Evolutionary conservation across 2,888 invertebrate species (phyloP), one percentile per base, ranked within the genome.

Genomic region (Ceramica pisi): DNA sequence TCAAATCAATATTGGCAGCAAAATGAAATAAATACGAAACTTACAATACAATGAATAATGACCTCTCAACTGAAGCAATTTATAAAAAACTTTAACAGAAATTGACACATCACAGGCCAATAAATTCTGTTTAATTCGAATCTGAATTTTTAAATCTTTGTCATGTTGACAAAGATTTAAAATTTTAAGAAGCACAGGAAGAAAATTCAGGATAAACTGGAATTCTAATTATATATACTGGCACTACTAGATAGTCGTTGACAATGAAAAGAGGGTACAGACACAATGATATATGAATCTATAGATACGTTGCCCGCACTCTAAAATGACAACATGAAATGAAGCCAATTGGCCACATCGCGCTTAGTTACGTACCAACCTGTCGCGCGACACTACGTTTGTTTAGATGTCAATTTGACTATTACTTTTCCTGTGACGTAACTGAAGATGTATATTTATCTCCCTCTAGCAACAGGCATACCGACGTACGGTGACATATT

Each of bases 11-110:
- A 69, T 78, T 67, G 80, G 41, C 51, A 61, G 55, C 23, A 35
- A 56, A 78, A 48, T 12, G 6, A 46, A 70, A 78, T 66, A 66
- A 78, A 50, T 55, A 35, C 41, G 26, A 74, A 64, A 21, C 19
- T 50, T 53, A 41, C 41, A 38, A 50, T 55, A 9, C 16, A 41
- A 65, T 78, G 68, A 80, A 64, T 51, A 51, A 46, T 31, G 21
- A 55, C 65, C 53, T 75, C 41, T 59, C 57, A 46, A 63, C 38
- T 10, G 55, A 55, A 41, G 35, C 3, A 56, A 56, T 75, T 48
- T n/a, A 59, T 26, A 61, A 38, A 69, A 66, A 59, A 51, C n/a
- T 46, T 63, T 6, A 55, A 44, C 21, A 41, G 26, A 44, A 26
- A 46, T 66, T 63, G 56, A 62, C 19, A 53, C 61, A 59, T 66